Evolutionary conservation across 2,113 vertebrate genomes (phyloP).

Genomic region (Cacatua alba): DNA sequence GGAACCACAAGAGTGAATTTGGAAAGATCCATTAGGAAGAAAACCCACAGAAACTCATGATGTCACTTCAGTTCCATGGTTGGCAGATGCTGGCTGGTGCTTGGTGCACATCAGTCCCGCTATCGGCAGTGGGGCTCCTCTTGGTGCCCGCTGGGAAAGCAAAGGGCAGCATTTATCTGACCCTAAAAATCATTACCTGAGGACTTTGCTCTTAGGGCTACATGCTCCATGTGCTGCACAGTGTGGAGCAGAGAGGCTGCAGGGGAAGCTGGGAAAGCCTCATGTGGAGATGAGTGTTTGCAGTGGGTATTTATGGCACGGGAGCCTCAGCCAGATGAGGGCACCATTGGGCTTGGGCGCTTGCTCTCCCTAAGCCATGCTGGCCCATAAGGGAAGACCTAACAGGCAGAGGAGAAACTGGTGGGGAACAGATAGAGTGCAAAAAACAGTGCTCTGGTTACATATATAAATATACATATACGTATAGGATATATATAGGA

Average conservation of each 20-base stretch:
- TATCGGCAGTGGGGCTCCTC: accelerated
- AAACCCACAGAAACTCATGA: neutral
- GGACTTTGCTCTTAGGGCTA: neutral
- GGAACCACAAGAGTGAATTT: slow-evolving; percentile 9
- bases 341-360: neutral
- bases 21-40: neutral
- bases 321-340: neutral
- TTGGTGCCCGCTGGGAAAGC: neutral
- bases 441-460: accelerated
- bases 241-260: neutral
- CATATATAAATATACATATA: neutral
- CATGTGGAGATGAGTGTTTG: neutral
- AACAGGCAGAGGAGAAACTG: neutral
- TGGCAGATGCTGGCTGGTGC: neutral
- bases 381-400: neutral
- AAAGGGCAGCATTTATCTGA: neutral
- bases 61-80: accelerated
- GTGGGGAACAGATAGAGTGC: neutral
- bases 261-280: neutral
- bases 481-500: neutral
- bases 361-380: neutral
- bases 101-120: accelerated
- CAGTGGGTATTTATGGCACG: neutral
- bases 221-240: neutral
- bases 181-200: neutral